Evolutionary conservation across 2,888 invertebrate genomes (phyloP), one percentile per base, ranked within the genome.

Genomic region (Muschampia plurimacula): DNA sequence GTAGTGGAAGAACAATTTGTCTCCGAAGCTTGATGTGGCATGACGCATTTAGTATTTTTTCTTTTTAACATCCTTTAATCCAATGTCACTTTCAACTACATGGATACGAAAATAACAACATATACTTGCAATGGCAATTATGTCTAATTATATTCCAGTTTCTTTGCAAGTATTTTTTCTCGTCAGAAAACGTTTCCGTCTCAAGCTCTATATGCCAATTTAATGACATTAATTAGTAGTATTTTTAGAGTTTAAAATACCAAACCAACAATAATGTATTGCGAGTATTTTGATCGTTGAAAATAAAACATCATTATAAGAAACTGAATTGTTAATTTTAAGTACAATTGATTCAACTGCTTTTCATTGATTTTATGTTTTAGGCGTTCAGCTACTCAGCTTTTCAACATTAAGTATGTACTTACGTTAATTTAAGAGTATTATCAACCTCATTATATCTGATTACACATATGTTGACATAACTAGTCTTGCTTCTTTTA

Each of bases 61-160:
- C 77, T 78, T 78, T 80, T 72, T 68, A 72, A 44, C 72, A 81
- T 84, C 83, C 83, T 84, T 86, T 83, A 82, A 79, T 83, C 83
- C 85, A 84, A 84, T 85, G 85, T 87, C 85, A 86, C 77, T 83
- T 84, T 82, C 83, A 86, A 85, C 72, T 67, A 72, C 72, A 63
- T 72, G 72, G 41, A 49, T 52, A 72, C 63, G 22, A 72, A 72
- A 72, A 72, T 72, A 72, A 72, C 72, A 57, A 72, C 72, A 67
- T 62, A 72, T 64, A 68, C 64, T 64, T 72, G 62, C 64, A 68
- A 67, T 72, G 67, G 68, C 72, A 72, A 72, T 72, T 68, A 64
- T 64, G 72, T 72, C 67, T 72, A 64, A 72, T 73, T 73, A 73
- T 73, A 73, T 59, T 63, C 12, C 55, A 64, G 67, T 60, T 13